phyloP scores from a whole-genome alignment of 2,797 vertebrate species.

The Danio kyathit region DNA sequence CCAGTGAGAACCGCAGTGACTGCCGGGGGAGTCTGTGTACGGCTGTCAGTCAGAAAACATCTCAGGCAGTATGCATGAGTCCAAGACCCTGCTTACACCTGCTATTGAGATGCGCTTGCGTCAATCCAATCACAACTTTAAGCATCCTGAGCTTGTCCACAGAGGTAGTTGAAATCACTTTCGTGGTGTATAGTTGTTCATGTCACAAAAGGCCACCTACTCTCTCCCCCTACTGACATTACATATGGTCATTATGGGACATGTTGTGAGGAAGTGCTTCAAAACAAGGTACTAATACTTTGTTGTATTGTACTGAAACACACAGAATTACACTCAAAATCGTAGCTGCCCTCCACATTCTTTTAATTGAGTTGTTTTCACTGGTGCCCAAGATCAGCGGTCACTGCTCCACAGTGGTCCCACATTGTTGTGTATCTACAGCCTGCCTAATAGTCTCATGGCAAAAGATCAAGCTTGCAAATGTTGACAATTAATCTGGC shows the following conservation, averaged over 20 bases:
- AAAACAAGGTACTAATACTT: too few species aligned
- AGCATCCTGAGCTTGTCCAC: too few species aligned
- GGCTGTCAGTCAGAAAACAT: slow-evolving; percentile 47
- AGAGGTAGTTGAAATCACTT: too few species aligned
- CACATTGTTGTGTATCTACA: slow-evolving; percentile 30
- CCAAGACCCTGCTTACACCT: slow-evolving; percentile 2
- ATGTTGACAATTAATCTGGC: slow-evolving; percentile 42
- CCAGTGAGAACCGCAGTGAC: slow-evolving; percentile 34
- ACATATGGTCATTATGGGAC: too few species aligned
- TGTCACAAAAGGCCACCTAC: too few species aligned
- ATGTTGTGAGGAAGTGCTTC: too few species aligned
- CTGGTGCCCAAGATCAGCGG: slow-evolving; percentile 40
- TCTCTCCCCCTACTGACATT: too few species aligned
- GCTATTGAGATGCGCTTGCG: neutral
- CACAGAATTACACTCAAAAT: too few species aligned
- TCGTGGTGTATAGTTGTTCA: neutral
- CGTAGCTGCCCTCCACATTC: too few species aligned
- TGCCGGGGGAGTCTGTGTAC: slow-evolving; percentile 38
- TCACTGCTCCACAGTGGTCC: slow-evolving; percentile 23
- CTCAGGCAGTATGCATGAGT: slow-evolving; percentile 28
- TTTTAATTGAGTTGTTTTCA: too few species aligned
- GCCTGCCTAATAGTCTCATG: slow-evolving; percentile 11
- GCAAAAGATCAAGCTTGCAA: slow-evolving; percentile 23
- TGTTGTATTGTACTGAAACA: too few species aligned
- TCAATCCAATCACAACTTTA: neutral